Evolutionary conservation across 1,140 invertebrate genomes (phyloP), one percentile per base, ranked within the genome.

Genomic region (Euura saliciscinereae): DNA sequence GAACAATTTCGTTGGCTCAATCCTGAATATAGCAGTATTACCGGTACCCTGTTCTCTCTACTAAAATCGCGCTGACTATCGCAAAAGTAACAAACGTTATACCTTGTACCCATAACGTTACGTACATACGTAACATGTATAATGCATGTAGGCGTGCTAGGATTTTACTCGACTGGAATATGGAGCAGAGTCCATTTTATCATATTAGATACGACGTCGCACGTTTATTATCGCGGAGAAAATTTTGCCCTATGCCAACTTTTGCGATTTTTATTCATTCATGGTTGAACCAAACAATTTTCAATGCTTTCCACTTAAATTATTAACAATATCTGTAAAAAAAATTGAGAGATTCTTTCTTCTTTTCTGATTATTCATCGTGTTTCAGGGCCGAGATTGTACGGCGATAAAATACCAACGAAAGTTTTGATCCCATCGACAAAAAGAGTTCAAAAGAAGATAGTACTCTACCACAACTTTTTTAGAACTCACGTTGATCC

Each of bases 391-490:
- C 91, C 90, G 4, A 83, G 84, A 77, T 75, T 91, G 28, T 91
- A 86, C 77, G 88, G 88, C n/a, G 89, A 90, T 76, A 89, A 88
- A 78, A 90, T 94, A 74, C 91, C 92, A 5, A 86, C 89, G 67
- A 88, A 87, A 75, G 88, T 89, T 10, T 81, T 94, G 71, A 88
- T 84, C 45, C 90, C 93, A 0, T 83, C 83, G 69, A 88, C 89
- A 76, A 83, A 88, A 71, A 89, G 90, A 73, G 90, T 94, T 6
- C 90, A 91, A 78, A 88, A 89, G 77, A 94, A 93, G 86, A 94
- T 95, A 72, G 91, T 94, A 0, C 85, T 91, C 6, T 93, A 92
- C 80, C 94, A 95, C 84, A 95, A 96, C 83, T 93, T 91, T 78
- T 95, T 95, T 82, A 88, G 94, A 65, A 89, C 91, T 2, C 91